Base-by-base conservation (phyloP, 30 jellyfish, hydroid and myxozoan genomes). In the Clytia hemisphaerica region DNA sequence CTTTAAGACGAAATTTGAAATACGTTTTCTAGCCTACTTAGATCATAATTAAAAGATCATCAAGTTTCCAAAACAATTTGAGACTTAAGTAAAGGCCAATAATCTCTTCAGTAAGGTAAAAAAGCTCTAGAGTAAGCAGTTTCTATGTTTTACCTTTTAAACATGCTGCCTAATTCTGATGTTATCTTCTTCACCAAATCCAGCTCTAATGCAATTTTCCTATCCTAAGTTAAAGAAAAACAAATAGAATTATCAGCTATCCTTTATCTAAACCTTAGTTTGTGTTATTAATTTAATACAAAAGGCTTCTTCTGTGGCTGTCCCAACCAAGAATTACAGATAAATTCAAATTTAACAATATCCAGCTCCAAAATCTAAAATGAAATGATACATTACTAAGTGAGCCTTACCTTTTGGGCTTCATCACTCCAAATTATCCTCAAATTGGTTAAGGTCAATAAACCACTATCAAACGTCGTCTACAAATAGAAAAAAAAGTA, bases 381-480 rank as follows among this genome's bases (percentile, higher is more conserved):
- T 42, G 53, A 12, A 10, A 42, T 42, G 0, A 53, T 12, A 53
- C 16, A 72, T 29, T 35, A 24, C 9, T 5, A 72, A 9, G 18
- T 9, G 0, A 3, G 19, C 6, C 19, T 2, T 37, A 85, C 96
- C 92, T 78, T 87, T 37, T 85, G 93, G 16, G 36, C 47, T 12
- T 72, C 54, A 57, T 85, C 96, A 51, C 60, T 82, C 96, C 96
- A 85, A 31, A 78, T 77, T 0, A 85, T 49, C 47, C 82, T 68
- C 21, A 67, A 44, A 44, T 85, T 77, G 31, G 93, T 72, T 18
- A 85, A 72, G 28, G 36, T 72, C 47, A 77, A 33, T 15, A 37
- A 48, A n/a, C 96, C 96, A 85, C 50, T 63, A 15, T 85, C 96
- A 72, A 85, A 85, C 2, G 92, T 42, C 28, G 96, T 85, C 96